phyloP scores from a whole-genome alignment of 2,797 vertebrate genomes.

The Neosalanx taihuensis region DNA sequence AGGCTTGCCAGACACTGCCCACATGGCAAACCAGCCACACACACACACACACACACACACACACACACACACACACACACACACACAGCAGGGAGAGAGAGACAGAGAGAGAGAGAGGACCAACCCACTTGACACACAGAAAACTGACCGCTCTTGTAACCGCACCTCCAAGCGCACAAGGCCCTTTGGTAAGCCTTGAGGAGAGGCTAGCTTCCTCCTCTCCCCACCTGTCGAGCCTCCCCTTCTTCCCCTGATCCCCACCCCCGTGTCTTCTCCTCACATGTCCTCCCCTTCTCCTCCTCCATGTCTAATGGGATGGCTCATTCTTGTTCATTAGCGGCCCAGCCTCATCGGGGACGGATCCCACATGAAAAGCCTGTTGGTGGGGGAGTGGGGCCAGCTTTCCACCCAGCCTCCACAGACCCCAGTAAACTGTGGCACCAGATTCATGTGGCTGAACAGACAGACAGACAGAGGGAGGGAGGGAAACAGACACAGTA shows the following conservation, averaged over 20 bases:
- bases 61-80: too few relatives aligned
- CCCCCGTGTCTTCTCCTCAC: too few relatives aligned
- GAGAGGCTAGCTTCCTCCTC: neutral
- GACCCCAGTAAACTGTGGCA: conserved; percentile 24
- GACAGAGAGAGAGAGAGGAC: neutral
- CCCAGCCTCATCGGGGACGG: conserved; percentile 10
- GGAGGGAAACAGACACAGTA: conserved; percentile 1
- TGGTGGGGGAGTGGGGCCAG: conserved; percentile 28
- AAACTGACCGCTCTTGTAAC: too few relatives aligned
- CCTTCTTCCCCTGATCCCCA: too few relatives aligned
- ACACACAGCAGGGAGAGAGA: neutral
- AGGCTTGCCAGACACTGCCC: too few relatives aligned
- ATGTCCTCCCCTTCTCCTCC: conserved; percentile 3
- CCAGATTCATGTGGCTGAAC: neutral
- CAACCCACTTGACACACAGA: neutral
- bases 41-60: too few relatives aligned
- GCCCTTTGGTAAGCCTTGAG: neutral
- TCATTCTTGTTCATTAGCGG: conserved; percentile 19
- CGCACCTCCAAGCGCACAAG: neutral
- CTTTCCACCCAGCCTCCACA: conserved; percentile 27
- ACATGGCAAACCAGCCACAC: too few relatives aligned
- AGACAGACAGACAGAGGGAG: conserved; percentile 1
- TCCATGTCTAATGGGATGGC: conserved; percentile 13
- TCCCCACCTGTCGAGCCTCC: neutral
- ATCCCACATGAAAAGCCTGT: conserved; percentile 24